These are phyloP conservation scores for Hexactinellida sp. DNA, from an alignment of 37 sponge, comb jelly and placozoan genomes.

Conservation along the genomic window DNA sequence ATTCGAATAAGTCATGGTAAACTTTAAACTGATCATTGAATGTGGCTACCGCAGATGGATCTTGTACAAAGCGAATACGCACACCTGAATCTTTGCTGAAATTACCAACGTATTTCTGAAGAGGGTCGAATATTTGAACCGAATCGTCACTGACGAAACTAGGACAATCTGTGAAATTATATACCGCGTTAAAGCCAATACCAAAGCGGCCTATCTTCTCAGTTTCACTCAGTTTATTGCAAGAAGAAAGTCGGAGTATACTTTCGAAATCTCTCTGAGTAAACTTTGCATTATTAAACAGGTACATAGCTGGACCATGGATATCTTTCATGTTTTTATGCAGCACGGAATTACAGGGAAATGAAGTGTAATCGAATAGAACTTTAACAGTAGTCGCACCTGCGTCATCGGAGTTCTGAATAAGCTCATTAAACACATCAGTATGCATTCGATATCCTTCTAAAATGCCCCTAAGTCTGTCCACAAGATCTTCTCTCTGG, in stretches of 20 bases:
- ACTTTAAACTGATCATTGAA: slow-evolving; percentile 1
- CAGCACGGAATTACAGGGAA: not conserved
- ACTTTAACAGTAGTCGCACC: not conserved
- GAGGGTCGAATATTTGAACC: slow-evolving; percentile 2
- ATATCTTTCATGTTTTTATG: not conserved
- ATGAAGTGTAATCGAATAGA: slow-evolving; percentile 12
- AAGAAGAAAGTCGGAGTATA: not conserved
- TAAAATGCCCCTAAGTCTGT: slow-evolving; percentile 17
- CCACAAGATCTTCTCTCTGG: slow-evolving; percentile 12
- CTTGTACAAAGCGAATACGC: not conserved
- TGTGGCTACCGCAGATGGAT: not conserved
- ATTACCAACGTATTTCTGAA: not conserved
- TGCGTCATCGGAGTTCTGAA: slow-evolving; percentile 30
- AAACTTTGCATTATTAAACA: not conserved
- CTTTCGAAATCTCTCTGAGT: not conserved
- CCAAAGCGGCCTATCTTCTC: slow-evolving; percentile 66
- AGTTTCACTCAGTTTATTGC: slow-evolving; percentile 17
- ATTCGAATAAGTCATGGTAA: not conserved
- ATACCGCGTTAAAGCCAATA: slow-evolving; percentile 73
- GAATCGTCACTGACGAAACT: slow-evolving; percentile 26
- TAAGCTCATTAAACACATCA: slow-evolving; percentile 16
- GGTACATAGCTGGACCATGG: not conserved
- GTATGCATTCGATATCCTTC: slow-evolving; percentile 14
- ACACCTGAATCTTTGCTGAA: slow-evolving; percentile 11
- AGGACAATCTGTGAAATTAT: slow-evolving; percentile 74